Conservation (phyloP, 92 coral and sea anemone species). For the Epizoanthus rinbou region DNA sequence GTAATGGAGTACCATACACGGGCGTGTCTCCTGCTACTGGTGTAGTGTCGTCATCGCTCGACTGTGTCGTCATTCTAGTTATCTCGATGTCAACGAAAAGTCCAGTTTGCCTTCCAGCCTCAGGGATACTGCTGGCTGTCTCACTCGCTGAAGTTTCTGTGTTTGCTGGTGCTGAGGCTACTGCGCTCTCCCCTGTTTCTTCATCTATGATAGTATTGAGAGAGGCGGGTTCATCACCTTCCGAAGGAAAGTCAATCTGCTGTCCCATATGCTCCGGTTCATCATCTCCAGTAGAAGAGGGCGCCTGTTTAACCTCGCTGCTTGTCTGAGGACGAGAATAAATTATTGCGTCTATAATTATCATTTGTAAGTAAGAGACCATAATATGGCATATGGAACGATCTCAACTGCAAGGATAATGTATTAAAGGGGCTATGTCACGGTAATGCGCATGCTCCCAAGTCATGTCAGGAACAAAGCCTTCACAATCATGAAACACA, state of each 20-base stretch:
- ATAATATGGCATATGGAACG: too few relatives aligned
- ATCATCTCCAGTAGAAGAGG: neutral
- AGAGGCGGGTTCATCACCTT: neutral
- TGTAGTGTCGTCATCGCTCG: slow-evolving; percentile 12
- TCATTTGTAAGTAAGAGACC: too few relatives aligned
- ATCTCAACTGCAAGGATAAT: too few relatives aligned
- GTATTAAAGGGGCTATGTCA: too few relatives aligned
- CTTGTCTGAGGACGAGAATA: neutral
- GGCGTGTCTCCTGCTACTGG: slow-evolving; percentile 20
- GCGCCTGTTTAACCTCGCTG: neutral
- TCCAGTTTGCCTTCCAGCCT: neutral
- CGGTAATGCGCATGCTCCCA: too few relatives aligned
- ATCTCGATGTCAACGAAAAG: slow-evolving; percentile 27
- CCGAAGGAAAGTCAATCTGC: neutral
- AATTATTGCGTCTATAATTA: too few relatives aligned
- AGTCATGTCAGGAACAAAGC: too few relatives aligned
- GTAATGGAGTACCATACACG: slow-evolving; percentile 19
- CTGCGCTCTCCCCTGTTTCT: slow-evolving; percentile 21
- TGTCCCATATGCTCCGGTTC: neutral
- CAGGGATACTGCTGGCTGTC: neutral
- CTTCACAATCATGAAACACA: too few relatives aligned
- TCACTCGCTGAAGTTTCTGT: too few relatives aligned
- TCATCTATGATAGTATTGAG: slow-evolving; percentile 19
- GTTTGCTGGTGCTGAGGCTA: neutral
- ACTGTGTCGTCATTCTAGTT: slow-evolving; percentile 2